phyloP scores from a whole-genome alignment of 2,888 invertebrate genomes.

The Chaetogeoica ovagalla region DNA sequence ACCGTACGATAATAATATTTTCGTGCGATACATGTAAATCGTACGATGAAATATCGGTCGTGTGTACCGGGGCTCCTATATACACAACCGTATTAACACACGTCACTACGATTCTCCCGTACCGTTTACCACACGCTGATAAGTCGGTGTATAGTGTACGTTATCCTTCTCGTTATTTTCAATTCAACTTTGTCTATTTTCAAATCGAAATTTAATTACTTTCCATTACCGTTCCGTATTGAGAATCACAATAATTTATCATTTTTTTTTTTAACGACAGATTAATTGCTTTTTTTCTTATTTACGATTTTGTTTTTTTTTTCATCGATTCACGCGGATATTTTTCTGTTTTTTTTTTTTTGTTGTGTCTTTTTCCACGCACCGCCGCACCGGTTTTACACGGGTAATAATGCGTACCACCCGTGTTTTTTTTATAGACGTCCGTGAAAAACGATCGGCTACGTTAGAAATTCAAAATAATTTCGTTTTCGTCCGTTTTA shows the following conservation, averaged over 20 bases:
- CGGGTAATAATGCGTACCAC: too few species aligned
- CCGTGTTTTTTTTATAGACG: too few species aligned
- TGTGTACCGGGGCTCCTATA: too few species aligned
- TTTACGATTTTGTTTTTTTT: not conserved
- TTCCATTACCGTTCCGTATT: not conserved
- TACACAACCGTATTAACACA: too few species aligned
- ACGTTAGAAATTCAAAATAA: too few species aligned
- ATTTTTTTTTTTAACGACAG: constrained; percentile 18
- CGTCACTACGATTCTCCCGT: not conserved
- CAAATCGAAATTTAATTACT: constrained; percentile 35
- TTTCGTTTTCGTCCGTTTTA: too few species aligned
- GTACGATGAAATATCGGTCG: too few species aligned
- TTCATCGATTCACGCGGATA: not conserved
- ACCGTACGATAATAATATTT: too few species aligned
- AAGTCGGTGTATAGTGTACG: not conserved
- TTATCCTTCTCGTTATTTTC: not conserved
- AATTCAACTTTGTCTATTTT: not conserved
- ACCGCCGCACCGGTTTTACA: too few species aligned
- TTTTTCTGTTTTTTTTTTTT: not conserved
- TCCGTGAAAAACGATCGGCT: too few species aligned
- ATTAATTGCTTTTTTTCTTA: constrained; percentile 23
- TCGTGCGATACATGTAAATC: too few species aligned
- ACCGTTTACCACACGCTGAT: not conserved
- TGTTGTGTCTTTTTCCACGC: too few species aligned
- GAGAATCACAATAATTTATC: constrained; percentile 22